Percentiles rank a stretch among this genome's conserved stretches.
Conservation (phyloP, 2,888 invertebrate genomes). For the Leucoptera coffeella region DNA sequence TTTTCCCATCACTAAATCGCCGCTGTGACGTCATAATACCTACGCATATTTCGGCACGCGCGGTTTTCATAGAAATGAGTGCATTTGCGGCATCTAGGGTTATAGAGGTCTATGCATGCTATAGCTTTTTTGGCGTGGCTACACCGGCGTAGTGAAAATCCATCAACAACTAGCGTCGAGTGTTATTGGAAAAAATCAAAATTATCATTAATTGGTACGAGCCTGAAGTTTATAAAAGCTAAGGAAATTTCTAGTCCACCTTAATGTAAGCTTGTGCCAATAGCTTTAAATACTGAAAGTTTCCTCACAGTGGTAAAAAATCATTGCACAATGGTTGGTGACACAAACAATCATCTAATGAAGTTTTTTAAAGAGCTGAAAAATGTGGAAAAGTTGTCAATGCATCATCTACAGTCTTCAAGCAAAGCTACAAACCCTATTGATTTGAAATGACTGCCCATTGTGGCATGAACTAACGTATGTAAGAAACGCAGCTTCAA, state of each 20-base stretch:
- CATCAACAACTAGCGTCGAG: not conserved
- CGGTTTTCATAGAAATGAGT: too few species aligned
- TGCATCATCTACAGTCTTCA: too few species aligned
- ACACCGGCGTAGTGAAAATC: not conserved
- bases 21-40: too few species aligned
- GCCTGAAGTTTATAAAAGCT: not conserved
- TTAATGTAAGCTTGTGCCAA: not conserved
- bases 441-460: not conserved
- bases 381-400: not conserved
- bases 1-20: too few species aligned
- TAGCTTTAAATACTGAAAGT: not conserved
- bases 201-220: not conserved
- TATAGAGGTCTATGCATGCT: too few species aligned
- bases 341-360: not conserved
- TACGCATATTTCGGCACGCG: too few species aligned
- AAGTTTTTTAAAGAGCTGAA: not conserved
- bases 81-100: too few species aligned
- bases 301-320: not conserved
- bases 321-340: not conserved
- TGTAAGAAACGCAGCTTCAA: not conserved
- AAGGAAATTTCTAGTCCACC: not conserved
- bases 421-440: too few species aligned
- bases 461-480: constrained; percentile 1
- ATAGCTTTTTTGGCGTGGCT: not conserved
- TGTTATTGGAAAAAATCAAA: not conserved